A percentile compares a stretch with the other conserved stretches of the same genome.
These are phyloP conservation scores for Clamator glandarius DNA, from an alignment of 2,797 vertebrate genomes.

Conservation along the genomic window DNA sequence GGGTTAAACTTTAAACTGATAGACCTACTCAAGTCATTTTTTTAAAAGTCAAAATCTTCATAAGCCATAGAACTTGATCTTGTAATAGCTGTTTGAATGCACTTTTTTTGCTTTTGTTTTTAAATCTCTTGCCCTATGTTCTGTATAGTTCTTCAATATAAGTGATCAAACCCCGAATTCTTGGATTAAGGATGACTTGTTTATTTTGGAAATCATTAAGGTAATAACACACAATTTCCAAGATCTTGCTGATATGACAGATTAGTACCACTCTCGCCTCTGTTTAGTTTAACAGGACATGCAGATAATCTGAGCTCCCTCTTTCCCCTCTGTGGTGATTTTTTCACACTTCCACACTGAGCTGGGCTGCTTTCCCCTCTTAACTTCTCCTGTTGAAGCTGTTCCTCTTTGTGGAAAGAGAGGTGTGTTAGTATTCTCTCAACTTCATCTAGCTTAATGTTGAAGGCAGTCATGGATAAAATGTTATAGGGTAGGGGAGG, in stretches of 20 bases:
- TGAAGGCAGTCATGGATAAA: background rate
- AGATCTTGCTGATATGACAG: background rate
- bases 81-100: background rate
- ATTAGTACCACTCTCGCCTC: background rate
- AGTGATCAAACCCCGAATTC: background rate
- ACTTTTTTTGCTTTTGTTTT: background rate
- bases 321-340: background rate
- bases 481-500: background rate
- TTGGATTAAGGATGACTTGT: background rate
- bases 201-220: background rate
- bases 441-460: background rate
- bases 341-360: background rate
- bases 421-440: background rate
- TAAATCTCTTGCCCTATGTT: background rate
- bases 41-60: background rate
- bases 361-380: background rate
- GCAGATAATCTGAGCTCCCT: background rate
- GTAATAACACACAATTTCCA: background rate
- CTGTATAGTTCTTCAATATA: background rate
- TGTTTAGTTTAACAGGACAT: background rate
- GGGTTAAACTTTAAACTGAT: background rate
- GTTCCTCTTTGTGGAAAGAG: background rate
- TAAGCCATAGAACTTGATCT: background rate
- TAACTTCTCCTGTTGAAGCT: background rate
- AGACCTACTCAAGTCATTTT: background rate